Base-by-base conservation (phyloP, 64 coral and sea anemone genomes). In the Anthopleura sola region DNA sequence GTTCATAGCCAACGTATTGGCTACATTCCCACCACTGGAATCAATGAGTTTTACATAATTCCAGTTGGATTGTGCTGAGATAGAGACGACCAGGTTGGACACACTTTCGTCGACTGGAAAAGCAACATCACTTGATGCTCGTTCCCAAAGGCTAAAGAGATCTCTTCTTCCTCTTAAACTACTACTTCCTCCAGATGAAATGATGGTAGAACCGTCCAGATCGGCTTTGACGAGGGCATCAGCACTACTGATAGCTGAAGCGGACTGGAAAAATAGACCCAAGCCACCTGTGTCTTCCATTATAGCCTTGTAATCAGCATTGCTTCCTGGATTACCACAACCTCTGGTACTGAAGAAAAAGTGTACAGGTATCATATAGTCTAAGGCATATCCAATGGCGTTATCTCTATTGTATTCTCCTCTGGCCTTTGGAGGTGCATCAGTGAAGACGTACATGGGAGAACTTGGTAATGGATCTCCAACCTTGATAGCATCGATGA, bases 381-480 rank as follows among this genome's bases (percentile, higher is more conserved):
- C 82, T 10, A 83, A 51, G 2, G 55, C 51, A 15, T 39, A 48
- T 2, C 37, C 82, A 34, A 68, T 50, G 17, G 55, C 26, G 32
- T 19, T 75, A n/a, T 60, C 77, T 16, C 33, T 60, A 5, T 86
- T 79, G 9, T 75, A 48, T 24, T 75, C 53, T 4, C 36, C 51
- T 19, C 1, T 68, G 32, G 90, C 80, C 76, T 97, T 97, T 18
- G 90, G 83, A 28, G 82, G 62, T 8, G 94, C 94, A 78, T 97
- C 94, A 48, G 94, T 97, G 64, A 97, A 97, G 11, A 97, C 94
- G 36, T 97, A 97, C 66, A 97, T 69, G 13, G 94, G 94, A 12
- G 94, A 97, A 32, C 71, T 80, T 7, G 12, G 33, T 6, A 79
- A 18, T 18, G 93, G 86, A 0, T 75, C 60, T 12, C 36, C 64